phyloP scores from a whole-genome alignment of 2,888 invertebrate species.

The Drosophila meridiana region DNA sequence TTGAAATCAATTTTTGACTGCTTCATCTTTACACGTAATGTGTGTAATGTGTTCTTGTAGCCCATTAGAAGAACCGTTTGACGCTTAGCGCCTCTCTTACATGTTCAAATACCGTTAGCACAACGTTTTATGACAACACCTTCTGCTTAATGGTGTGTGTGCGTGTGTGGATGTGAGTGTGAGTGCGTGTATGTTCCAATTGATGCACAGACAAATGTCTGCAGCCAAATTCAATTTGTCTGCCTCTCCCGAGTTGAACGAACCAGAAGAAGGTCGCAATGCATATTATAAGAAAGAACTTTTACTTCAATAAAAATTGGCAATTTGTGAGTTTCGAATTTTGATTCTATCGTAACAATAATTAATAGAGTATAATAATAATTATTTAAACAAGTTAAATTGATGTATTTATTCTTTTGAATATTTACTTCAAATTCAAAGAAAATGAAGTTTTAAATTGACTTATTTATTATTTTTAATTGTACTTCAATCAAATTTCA shows the following conservation, averaged over 20 bases:
- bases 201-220: slow-evolving; percentile 45
- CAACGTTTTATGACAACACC: slow-evolving; percentile 56
- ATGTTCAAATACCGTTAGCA: slow-evolving; percentile 66
- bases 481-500: too few relatives aligned
- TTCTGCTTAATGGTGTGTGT: slow-evolving; percentile 33
- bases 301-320: slow-evolving; percentile 17
- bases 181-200: slow-evolving; percentile 41
- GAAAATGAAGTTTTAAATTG: too few relatives aligned
- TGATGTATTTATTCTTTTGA: too few relatives aligned
- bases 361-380: background rate
- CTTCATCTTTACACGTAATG: slow-evolving; percentile 50
- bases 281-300: slow-evolving; percentile 23
- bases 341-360: background rate
- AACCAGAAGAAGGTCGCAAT: slow-evolving; percentile 65
- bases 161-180: background rate
- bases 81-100: slow-evolving; percentile 64
- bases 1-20: slow-evolving; percentile 56
- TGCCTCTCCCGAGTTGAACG: slow-evolving; percentile 61
- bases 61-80: slow-evolving; percentile 66
- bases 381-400: background rate
- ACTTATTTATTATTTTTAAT: too few relatives aligned
- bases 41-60: slow-evolving; percentile 46
- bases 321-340: slow-evolving; percentile 1
- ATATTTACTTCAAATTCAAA: too few relatives aligned
- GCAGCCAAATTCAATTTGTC: slow-evolving; percentile 68